Percentiles rank a stretch among this genome's conserved stretches.
Evolutionary conservation across 37 sponge, comb jelly and placozoan species (phyloP).

Genomic region (Eunapius fragilis): DNA sequence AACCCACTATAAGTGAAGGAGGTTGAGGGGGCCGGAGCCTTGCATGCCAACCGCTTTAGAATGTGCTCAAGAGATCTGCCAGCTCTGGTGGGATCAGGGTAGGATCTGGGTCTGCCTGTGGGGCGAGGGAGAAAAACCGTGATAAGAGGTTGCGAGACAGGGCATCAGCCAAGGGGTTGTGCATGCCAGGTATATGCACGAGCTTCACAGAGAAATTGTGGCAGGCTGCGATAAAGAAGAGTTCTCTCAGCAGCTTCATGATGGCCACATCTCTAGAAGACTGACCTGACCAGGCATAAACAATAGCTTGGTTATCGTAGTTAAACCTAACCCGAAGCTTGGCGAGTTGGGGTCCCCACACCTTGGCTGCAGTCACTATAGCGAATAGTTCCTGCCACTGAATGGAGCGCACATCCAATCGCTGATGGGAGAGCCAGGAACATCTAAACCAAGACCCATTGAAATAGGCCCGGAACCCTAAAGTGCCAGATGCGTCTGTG

Average conservation of each 20-base stretch:
- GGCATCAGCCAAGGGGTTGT: constrained; percentile 23
- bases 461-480: constrained; percentile 41
- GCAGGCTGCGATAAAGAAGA: constrained; percentile 10
- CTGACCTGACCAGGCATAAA: not conserved
- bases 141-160: constrained; percentile 20
- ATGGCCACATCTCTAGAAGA: not conserved
- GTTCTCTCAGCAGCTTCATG: constrained; percentile 27
- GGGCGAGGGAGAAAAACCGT: constrained; percentile 7
- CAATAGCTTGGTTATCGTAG: constrained; percentile 37
- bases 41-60: not conserved
- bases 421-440: constrained; percentile 25
- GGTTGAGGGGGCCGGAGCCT: constrained; percentile 23
- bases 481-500: constrained; percentile 45
- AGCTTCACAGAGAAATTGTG: not conserved
- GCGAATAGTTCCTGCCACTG: constrained; percentile 20
- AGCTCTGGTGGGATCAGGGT: not conserved
- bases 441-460: constrained; percentile 24
- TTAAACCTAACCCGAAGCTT: constrained; percentile 12
- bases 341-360: constrained; percentile 16
- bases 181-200: constrained; percentile 29
- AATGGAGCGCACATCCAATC: not conserved
- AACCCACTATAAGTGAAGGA: constrained; percentile 25
- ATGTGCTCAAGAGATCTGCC: not conserved
- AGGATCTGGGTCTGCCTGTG: constrained; percentile 14
- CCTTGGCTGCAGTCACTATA: constrained; percentile 7